Percentiles rank a stretch among this genome's conserved stretches.
Evolutionary conservation across 2,888 invertebrate genomes (phyloP).

Genomic region (Callosobruchus maculatus): DNA sequence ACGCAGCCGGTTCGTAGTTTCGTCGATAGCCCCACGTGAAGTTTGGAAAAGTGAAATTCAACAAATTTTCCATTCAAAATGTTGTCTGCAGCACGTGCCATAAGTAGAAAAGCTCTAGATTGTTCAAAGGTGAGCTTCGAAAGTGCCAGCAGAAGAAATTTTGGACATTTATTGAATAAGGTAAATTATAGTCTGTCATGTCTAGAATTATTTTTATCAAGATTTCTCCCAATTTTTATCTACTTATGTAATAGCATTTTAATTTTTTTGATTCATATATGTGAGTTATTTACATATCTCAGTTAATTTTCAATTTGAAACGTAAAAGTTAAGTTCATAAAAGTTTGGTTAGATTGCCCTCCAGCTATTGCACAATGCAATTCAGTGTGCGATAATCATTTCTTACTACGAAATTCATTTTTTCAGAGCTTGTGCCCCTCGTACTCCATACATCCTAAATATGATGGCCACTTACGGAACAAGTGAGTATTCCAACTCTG

Average conservation of each 20-base stretch:
- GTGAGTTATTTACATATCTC: background rate
- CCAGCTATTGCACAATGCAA: slow-evolving; percentile 1
- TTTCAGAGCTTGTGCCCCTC: slow-evolving; percentile 33
- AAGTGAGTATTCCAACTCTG: slow-evolving; percentile 40
- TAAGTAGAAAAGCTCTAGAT: slow-evolving; percentile 61
- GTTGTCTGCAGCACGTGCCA: slow-evolving; percentile 66
- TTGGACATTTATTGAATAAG: slow-evolving; percentile 63
- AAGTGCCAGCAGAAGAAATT: slow-evolving; percentile 58
- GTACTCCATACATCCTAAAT: slow-evolving; percentile 34
- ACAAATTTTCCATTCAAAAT: slow-evolving; percentile 48
- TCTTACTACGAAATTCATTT: slow-evolving; percentile 1
- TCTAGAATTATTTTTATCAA: slow-evolving; percentile 2
- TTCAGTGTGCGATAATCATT: background rate
- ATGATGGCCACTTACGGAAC: slow-evolving; percentile 41
- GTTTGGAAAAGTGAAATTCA: slow-evolving; percentile 20
- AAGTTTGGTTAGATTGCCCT: slow-evolving; percentile 22
- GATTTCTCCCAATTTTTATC: background rate
- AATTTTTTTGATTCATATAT: background rate
- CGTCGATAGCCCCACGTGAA: slow-evolving; percentile 33
- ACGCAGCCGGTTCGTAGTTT: slow-evolving; percentile 2
- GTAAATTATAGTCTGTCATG: slow-evolving; percentile 50
- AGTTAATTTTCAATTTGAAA: background rate
- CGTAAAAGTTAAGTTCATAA: background rate
- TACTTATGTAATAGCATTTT: background rate
- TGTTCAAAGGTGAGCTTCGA: slow-evolving; percentile 58